Conservation (phyloP, 2,797 vertebrate species). For the Malurus splendens region DNA sequence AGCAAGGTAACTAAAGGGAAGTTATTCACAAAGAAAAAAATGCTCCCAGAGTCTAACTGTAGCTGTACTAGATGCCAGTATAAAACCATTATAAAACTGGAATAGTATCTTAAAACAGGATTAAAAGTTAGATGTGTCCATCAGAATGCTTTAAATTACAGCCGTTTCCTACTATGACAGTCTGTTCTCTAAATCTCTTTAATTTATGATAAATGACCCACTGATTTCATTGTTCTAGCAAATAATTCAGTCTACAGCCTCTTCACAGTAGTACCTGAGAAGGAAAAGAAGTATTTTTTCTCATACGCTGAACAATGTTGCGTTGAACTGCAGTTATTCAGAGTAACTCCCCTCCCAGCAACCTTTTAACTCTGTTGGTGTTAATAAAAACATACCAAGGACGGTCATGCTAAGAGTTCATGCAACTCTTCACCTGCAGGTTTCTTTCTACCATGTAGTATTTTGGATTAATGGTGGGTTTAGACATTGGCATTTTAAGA, state of each 20-base stretch:
- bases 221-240: neutral
- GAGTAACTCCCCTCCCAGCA: neutral
- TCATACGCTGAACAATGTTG: neutral
- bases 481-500: neutral
- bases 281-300: neutral
- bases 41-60: neutral
- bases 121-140: neutral
- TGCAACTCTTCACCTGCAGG: neutral
- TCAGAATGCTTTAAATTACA: neutral
- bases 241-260: neutral
- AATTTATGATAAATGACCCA: neutral
- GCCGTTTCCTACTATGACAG: neutral
- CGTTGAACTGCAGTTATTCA: neutral
- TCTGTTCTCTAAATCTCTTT: neutral
- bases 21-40: neutral
- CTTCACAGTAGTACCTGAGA: neutral
- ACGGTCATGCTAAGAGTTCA: neutral
- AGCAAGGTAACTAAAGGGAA: constrained; percentile 76
- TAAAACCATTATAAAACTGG: neutral
- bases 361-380: neutral
- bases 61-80: neutral
- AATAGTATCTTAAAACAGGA: neutral
- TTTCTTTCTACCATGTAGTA: neutral
- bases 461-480: neutral
- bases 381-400: neutral